Evolutionary conservation across 2,113 vertebrate species (phyloP), one percentile per base, ranked within the genome.

Genomic region (Solea solea): DNA sequence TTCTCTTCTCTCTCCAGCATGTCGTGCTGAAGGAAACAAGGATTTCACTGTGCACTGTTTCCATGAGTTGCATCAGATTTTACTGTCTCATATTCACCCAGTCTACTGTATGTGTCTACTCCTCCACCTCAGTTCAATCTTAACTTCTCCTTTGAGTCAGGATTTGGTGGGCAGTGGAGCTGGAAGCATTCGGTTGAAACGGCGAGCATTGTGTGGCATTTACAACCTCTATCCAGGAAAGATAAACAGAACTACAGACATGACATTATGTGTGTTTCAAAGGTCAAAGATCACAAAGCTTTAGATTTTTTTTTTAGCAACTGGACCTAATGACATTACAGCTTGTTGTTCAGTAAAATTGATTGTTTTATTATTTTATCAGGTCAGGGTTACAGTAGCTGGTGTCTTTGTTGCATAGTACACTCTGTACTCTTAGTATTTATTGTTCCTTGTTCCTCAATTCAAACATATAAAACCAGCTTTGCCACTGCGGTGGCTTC

Each of bases 371-470:
- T 21, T 21, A 21, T 21, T 21, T 21, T 21, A 21, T 21, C 21
- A 21, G 1, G 21, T 21, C 21, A 21, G 34, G 5, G 5, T 6
- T 34, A 34, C 34, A 34, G 5, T 34, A 34, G 34, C 5, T 34
- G 10, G 7, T 50, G 13, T 28, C 39, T 42, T 1, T 53, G 50
- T n/a, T 27, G 4, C 2, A 13, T n/a, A n/a, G 4, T 5, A 15
- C 3, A 7, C 8, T 53, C 34, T 34, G 34, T 34, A 34, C 5
- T 34, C 34, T 34, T 34, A 4, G 34, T 34, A 34, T 34, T 34
- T 6, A 34, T 34, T 34, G 34, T 34, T 34, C 34, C 34, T 34
- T 34, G 34, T 74, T 80, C 70, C 73, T 76, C 68, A 54, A 84
- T 73, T 34, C 6, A 41, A 56, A 57, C 55, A 27, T 16, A 42